Percentiles rank a stretch among this genome's conserved stretches.
These are phyloP conservation scores for Lethenteron reissneri DNA, from an alignment of 2,113 vertebrate genomes.

Conservation along the genomic window DNA sequence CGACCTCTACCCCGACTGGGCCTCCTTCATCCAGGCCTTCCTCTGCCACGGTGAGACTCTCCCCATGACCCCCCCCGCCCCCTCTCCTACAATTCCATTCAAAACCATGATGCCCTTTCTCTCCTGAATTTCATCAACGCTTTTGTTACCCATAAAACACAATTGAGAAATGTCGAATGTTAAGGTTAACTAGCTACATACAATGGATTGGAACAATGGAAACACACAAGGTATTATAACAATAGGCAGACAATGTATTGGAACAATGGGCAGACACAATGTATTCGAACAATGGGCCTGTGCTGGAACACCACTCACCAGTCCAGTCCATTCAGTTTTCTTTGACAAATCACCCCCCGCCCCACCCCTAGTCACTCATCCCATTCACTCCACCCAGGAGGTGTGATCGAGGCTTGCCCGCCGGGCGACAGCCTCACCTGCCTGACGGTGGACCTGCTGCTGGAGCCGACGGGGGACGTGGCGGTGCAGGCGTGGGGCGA, in stretches of 20 bases:
- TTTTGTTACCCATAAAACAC: too few species aligned
- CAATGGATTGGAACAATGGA: too few species aligned
- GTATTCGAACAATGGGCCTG: too few species aligned
- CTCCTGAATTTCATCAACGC: too few species aligned
- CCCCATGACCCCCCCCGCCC: neutral
- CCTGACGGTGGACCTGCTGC: conserved; percentile 52
- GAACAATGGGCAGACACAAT: too few species aligned
- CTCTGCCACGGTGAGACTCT: conserved; percentile 51
- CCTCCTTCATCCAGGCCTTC: conserved; percentile 54
- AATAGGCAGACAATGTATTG: too few species aligned
- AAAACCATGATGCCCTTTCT: too few species aligned
- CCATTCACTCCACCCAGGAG: conserved; percentile 26
- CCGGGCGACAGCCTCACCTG: conserved; percentile 34
- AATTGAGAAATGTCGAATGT: too few species aligned
- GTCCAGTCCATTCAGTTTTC: neutral
- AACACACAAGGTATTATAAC: too few species aligned
- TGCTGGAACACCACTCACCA: too few species aligned
- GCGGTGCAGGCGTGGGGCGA: conserved; percentile 41
- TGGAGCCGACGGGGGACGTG: conserved; percentile 42
- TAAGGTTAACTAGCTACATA: too few species aligned
- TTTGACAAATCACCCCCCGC: neutral
- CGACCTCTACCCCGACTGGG: conserved; percentile 55
- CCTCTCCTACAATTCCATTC: too few species aligned
- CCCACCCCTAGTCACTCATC: neutral
- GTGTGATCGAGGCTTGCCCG: conserved; percentile 49